Base-by-base conservation (phyloP, 2,888 invertebrate genomes). In the Pseudococcus jackbeardsleyi region DNA sequence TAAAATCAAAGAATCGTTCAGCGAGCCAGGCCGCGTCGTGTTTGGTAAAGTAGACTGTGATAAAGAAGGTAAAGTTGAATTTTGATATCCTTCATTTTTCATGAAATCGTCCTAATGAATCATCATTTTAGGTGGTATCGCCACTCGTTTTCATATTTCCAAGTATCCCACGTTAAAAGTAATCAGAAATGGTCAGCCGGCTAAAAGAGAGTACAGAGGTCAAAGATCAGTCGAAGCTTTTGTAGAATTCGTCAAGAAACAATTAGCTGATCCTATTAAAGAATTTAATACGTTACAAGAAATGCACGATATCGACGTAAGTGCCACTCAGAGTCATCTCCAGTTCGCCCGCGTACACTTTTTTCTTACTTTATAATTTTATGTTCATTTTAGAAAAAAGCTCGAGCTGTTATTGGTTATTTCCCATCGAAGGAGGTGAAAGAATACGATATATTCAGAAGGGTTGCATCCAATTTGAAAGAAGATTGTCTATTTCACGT, bases 151-250 rank as follows among this genome's bases (percentile, higher is more conserved):
- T 92, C 98, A 98, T 91, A 98, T 99, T 89, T 96, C 96, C 89
- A 99, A 99, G 93, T 99, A 99, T 93, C 99, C 99, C 8, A 99
- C 99, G 7, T 92, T 99, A 89, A 99, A 99, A 92, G 92, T 99
- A 26, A 96, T 99, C 90, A 94, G 97, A 86, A 97, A 97, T 93
- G 97, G 97, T 0, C 94, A 96, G 91, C 94, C 96, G n/a, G 94
- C 95, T 17, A 98, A 98, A 91, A 94, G 96, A 90, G 98, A 98
- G 91, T 98, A 97, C 91, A 93, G 99, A 91, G 99, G 97, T 91
- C 93, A 94, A 90, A 88, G 99, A 88, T 97, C 98, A 17, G 95
- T 94, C 0, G 98, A 99, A 88, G 98, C 99, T 0, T 96, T 99
- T 91, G 93, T 95, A 1, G 95, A 95, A 85, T 99, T 96, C 92